Percentiles rank a stretch among this genome's conserved stretches.
These are phyloP conservation scores for Augochlorella aurata DNA, from an alignment of 2,888 invertebrate species.

Conservation along the genomic window DNA sequence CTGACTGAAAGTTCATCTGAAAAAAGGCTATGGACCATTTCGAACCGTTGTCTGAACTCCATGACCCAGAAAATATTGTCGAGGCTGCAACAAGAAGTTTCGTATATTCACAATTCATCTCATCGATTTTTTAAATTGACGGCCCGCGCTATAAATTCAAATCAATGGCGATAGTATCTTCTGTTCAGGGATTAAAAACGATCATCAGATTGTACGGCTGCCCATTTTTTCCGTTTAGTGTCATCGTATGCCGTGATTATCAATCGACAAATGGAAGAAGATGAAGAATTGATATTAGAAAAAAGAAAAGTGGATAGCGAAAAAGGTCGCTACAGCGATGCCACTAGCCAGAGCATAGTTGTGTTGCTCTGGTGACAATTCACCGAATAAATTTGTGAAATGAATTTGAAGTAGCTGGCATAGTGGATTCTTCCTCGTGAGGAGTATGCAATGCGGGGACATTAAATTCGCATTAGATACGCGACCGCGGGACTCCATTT, in stretches of 20 bases:
- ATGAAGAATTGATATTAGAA: neutral
- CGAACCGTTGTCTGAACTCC: too few relatives aligned
- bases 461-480: conserved; percentile 25
- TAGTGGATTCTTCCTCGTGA: neutral
- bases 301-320: neutral
- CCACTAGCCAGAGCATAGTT: neutral
- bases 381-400: conserved; percentile 12
- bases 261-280: neutral
- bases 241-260: neutral
- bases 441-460: neutral
- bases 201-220: neutral
- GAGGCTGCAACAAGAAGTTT: too few relatives aligned
- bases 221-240: neutral
- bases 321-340: neutral
- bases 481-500: conserved; percentile 6
- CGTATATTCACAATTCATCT: too few relatives aligned
- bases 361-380: neutral
- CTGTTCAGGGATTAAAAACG: neutral
- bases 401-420: neutral
- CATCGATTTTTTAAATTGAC: neutral
- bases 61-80: too few relatives aligned
- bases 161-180: neutral
- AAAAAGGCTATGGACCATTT: too few relatives aligned
- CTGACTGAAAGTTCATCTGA: too few relatives aligned
- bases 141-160: neutral